Evolutionary conservation across 2,888 invertebrate genomes (phyloP).

Genomic region (Calephelis perditalis): DNA sequence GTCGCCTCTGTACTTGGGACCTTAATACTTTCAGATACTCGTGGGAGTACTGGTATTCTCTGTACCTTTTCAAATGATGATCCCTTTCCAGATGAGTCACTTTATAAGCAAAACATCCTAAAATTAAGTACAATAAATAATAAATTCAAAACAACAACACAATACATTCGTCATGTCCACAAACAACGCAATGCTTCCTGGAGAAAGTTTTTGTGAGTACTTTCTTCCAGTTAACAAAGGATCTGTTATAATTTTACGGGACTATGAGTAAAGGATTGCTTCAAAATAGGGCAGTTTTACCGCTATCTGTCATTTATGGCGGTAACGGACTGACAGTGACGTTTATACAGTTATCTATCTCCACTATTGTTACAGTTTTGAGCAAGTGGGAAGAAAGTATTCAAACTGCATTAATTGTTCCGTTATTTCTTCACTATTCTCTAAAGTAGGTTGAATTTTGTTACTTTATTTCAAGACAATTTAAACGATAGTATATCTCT

Average conservation of each 20-base stretch:
- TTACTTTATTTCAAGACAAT: too few relatives aligned
- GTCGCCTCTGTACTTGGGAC: too few relatives aligned
- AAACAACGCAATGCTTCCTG: conserved; percentile 8
- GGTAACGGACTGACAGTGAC: conserved; percentile 40
- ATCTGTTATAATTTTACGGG: conserved; percentile 58
- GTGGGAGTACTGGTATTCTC: too few relatives aligned
- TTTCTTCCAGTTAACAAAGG: conserved; percentile 26
- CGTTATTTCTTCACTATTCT: background rate
- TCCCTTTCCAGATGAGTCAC: too few relatives aligned
- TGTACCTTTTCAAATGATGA: too few relatives aligned
- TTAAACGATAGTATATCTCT: too few relatives aligned
- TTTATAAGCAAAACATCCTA: too few relatives aligned
- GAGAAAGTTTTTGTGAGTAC: conserved; percentile 10
- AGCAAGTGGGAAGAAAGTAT: conserved; percentile 43
- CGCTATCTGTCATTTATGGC: conserved; percentile 44
- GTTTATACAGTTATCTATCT: conserved; percentile 36
- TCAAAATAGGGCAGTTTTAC: conserved; percentile 39
- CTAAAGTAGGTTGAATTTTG: too few relatives aligned
- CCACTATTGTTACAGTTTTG: conserved; percentile 43
- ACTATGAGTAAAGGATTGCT: conserved; percentile 50
- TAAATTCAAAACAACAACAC: too few relatives aligned
- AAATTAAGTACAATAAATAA: too few relatives aligned
- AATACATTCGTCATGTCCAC: background rate
- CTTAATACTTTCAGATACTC: too few relatives aligned
- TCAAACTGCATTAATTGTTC: conserved; percentile 17